Conservation (phyloP, 2,113 vertebrate species). For the Nannospalax galili region DNA sequence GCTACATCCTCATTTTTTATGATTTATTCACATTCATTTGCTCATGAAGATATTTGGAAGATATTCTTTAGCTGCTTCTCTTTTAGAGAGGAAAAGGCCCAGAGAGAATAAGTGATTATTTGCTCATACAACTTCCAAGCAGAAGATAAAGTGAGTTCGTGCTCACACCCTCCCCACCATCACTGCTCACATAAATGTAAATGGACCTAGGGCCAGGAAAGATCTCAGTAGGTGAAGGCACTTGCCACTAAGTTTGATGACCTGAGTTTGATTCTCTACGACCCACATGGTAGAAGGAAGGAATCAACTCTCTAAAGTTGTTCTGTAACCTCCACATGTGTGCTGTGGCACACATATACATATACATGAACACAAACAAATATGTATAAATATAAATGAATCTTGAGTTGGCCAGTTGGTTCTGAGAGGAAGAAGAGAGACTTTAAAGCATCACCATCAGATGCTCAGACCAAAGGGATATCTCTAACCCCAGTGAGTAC, state of each 20-base stretch:
- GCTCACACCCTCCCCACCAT: not conserved
- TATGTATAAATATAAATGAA: not conserved
- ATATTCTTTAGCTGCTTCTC: slow-evolving; percentile 30
- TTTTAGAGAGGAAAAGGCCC: slow-evolving; percentile 19
- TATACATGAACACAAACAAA: not conserved
- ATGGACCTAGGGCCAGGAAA: not conserved
- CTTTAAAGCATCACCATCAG: not conserved
- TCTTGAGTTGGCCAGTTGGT: not conserved
- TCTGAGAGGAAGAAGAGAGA: slow-evolving; percentile 33
- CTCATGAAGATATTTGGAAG: not conserved
- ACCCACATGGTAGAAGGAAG: not conserved
- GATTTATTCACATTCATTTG: slow-evolving; percentile 4
- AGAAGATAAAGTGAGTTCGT: not conserved
- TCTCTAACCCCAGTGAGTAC: not conserved
- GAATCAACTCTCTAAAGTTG: not conserved
- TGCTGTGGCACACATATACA: too few relatives aligned
- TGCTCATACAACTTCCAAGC: slow-evolving; percentile 22
- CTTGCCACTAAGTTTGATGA: not conserved
- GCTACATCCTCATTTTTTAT: not conserved
- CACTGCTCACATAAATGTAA: not conserved
- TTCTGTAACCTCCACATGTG: not conserved
- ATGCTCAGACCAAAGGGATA: not conserved
- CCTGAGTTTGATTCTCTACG: not conserved
- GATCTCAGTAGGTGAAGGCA: not conserved
- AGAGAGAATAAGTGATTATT: slow-evolving; percentile 30